A percentile compares a stretch with the other conserved stretches of the same genome.
phyloP scores from a whole-genome alignment of 2,888 invertebrate genomes.

The Neoitamus cyanurus region DNA sequence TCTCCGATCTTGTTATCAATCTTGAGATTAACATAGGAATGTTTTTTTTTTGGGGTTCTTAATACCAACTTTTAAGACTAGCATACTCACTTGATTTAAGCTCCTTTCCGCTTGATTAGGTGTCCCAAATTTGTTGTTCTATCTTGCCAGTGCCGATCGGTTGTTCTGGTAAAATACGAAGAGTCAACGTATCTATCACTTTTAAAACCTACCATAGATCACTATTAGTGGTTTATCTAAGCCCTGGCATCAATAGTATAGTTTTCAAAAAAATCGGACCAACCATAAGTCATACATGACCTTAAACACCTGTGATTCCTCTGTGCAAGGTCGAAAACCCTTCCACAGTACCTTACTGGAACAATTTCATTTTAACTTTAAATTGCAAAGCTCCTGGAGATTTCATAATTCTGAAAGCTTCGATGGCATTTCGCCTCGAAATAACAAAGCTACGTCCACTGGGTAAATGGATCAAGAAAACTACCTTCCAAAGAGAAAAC shows the following conservation, averaged over 20 bases:
- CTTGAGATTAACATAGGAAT: not conserved
- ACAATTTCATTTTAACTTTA: not conserved
- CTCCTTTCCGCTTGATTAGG: too few relatives aligned
- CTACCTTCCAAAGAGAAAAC: not conserved
- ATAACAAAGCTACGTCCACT: not conserved
- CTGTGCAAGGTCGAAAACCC: not conserved
- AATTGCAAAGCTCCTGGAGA: not conserved
- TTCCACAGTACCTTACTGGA: not conserved
- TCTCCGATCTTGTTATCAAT: not conserved
- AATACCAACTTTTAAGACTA: too few relatives aligned
- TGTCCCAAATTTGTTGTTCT: too few relatives aligned
- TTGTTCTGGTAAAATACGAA: too few relatives aligned
- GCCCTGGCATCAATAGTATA: not conserved
- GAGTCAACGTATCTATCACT: too few relatives aligned
- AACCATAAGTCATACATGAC: not conserved
- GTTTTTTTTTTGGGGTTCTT: not conserved
- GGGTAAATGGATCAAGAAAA: not conserved
- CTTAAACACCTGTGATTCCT: not conserved
- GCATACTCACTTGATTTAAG: too few relatives aligned
- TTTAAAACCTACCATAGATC: not conserved
- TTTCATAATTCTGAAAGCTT: not conserved
- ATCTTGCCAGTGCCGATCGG: too few relatives aligned
- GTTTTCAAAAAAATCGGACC: not conserved
- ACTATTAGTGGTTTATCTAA: not conserved
- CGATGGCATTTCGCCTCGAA: not conserved